Evolutionary conservation across 2,797 vertebrate species (phyloP).

Genomic region (Columba guinea): DNA sequence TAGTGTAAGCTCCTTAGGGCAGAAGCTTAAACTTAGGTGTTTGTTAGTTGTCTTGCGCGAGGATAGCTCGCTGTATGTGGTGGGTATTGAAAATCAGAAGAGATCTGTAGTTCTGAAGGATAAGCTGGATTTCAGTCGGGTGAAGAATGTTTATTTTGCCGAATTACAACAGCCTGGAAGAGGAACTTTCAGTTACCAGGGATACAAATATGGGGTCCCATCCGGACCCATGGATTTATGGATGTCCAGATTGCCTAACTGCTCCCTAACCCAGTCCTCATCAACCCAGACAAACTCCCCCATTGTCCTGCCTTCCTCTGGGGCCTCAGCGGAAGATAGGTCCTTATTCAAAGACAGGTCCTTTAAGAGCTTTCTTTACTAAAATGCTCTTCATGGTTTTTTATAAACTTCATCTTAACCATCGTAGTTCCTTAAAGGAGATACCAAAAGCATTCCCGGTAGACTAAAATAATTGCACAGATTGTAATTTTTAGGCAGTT

Average conservation of each 20-base stretch:
- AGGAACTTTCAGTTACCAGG: not conserved
- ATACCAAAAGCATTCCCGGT: conserved; percentile 2
- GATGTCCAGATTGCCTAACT: too few species aligned
- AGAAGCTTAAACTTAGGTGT: not conserved
- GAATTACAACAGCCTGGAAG: not conserved
- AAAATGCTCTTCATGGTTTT: conserved; percentile 15
- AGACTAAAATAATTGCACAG: not conserved
- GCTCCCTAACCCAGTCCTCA: too few species aligned
- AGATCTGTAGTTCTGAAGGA: not conserved
- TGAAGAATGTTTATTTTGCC: conserved; percentile 12
- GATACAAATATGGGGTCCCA: not conserved
- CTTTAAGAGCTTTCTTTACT: conserved; percentile 23
- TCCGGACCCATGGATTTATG: too few species aligned
- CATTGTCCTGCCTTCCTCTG: too few species aligned
- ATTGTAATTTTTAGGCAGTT: not conserved
- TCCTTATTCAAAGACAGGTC: not conserved
- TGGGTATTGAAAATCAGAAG: not conserved
- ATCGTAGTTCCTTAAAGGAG: conserved; percentile 12
- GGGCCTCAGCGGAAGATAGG: too few species aligned
- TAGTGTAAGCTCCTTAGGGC: not conserved
- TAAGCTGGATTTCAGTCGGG: not conserved
- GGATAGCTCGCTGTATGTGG: not conserved
- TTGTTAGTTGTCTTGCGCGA: not conserved
- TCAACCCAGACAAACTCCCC: too few species aligned
- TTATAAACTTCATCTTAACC: conserved; percentile 44